Percentiles rank a stretch among this genome's conserved stretches.
Conservation (phyloP, 1,140 invertebrate species). For the Pinna nobilis region DNA sequence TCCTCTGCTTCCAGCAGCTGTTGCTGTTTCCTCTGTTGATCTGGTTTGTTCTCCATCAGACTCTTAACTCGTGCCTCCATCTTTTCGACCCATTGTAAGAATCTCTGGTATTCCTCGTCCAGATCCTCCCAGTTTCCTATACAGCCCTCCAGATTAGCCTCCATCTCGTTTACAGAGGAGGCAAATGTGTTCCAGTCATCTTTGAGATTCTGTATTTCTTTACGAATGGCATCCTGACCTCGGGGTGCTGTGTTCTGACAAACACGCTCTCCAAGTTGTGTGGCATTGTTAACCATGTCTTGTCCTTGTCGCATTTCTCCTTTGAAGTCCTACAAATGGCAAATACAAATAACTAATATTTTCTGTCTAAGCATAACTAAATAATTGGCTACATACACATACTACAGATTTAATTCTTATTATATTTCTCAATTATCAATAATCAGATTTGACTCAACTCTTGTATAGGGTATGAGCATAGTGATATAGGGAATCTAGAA, state of each 20-base stretch:
- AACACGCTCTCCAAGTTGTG: conserved; percentile 58
- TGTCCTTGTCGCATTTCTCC: conserved; percentile 60
- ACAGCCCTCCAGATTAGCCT: conserved; percentile 88
- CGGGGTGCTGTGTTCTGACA: conserved; percentile 59
- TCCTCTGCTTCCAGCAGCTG: conserved; percentile 91
- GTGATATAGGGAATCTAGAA: no score
- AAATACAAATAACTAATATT: no score
- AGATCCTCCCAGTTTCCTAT: conserved; percentile 97
- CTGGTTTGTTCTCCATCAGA: conserved; percentile 93
- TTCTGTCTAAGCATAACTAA: no score
- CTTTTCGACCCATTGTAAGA: conserved; percentile 67
- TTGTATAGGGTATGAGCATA: no score
- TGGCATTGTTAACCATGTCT: conserved; percentile 63
- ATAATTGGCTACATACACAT: no score
- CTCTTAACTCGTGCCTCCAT: conserved; percentile 90
- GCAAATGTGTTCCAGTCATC: conserved; percentile 67
- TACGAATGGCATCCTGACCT: conserved; percentile 64
- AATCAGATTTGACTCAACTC: no score
- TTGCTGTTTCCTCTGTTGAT: conserved; percentile 90
- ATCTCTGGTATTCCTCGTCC: conserved; percentile 88
- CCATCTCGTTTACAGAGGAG: conserved; percentile 74
- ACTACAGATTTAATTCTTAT: no score
- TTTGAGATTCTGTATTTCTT: conserved; percentile 64
- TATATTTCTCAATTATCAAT: no score
- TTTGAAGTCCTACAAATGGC: conserved; percentile 67